phyloP scores from a whole-genome alignment of 2,113 vertebrate genomes.

The Ceyx melanurus region DNA sequence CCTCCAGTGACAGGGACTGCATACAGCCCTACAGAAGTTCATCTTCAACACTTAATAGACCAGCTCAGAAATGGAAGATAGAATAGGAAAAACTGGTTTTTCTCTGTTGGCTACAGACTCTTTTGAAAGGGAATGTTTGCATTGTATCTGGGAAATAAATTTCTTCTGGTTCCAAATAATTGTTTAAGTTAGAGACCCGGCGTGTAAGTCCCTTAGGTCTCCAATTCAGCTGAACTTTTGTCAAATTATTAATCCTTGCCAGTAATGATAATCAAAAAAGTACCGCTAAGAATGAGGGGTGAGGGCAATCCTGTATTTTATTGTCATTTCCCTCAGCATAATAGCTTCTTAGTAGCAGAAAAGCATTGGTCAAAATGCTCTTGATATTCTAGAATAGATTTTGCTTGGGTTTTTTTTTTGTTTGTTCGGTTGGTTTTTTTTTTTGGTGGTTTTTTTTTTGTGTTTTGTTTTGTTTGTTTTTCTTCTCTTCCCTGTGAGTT shows the following conservation, averaged over 20 bases:
- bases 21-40: background rate
- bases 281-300: background rate
- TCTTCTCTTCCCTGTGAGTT: background rate
- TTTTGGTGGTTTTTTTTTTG: no score
- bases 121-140: background rate
- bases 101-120: background rate
- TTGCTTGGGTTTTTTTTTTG: background rate
- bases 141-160: background rate
- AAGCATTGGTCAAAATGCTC: background rate
- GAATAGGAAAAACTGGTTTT: background rate
- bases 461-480: background rate
- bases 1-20: background rate
- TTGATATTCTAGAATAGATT: background rate
- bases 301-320: background rate
- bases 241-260: background rate
- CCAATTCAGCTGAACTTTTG: background rate
- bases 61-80: background rate
- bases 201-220: background rate
- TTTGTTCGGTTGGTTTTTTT: no score
- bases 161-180: background rate
- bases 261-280: background rate
- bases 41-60: background rate
- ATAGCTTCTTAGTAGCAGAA: background rate
- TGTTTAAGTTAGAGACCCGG: background rate
- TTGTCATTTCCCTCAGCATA: background rate